Base-by-base conservation (phyloP, 2,113 vertebrate genomes). In the Thunnus maccoyii region DNA sequence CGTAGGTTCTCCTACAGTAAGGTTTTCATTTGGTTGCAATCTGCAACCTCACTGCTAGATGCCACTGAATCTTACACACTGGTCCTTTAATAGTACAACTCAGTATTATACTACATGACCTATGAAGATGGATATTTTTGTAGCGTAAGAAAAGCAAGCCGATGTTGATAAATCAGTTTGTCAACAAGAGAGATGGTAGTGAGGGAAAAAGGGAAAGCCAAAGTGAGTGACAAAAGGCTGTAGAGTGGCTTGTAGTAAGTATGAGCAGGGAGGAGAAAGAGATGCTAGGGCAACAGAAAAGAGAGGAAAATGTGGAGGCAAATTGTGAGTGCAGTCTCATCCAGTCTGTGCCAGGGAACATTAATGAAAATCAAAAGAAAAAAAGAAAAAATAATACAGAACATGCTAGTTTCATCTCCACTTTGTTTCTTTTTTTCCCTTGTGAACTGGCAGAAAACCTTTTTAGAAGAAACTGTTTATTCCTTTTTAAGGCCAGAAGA, bases 331-430 rank as follows among this genome's bases (percentile, higher is more conserved):
- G 80, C 79, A 74, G 72, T 65, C 76, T 88, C 73, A 87, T 78
- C 63, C 30, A 67, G 65, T 76, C 47, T 79, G 69, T 82, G 85
- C 78, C 69, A 72, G 58, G 57, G 73, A 62, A 75, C 2, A 74
- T 1, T 72, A 47, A 67, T 61, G 20, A 65, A 66, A 64, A 79
- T 52, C 0, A 77, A 79, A 54, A 74, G 4, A 16, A 30, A 68
- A 62, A 10, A 46, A 22, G 1, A 66, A 79, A 57, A 88, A 66
- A 16, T 32, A 68, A 14, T 5, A 36, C 50, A 52, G 18, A 68
- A 82, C 75, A 83, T 81, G 72, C 83, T 80, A 73, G 64, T 90
- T 91, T 92, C 77, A 92, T 90, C 86, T 88, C 76, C 81, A 90
- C 76, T 85, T 90, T 78, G 36, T 69, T 58, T 67, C 5, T 17